Conservation (phyloP, 2,797 vertebrate species). For the Crenuchus spilurus region DNA sequence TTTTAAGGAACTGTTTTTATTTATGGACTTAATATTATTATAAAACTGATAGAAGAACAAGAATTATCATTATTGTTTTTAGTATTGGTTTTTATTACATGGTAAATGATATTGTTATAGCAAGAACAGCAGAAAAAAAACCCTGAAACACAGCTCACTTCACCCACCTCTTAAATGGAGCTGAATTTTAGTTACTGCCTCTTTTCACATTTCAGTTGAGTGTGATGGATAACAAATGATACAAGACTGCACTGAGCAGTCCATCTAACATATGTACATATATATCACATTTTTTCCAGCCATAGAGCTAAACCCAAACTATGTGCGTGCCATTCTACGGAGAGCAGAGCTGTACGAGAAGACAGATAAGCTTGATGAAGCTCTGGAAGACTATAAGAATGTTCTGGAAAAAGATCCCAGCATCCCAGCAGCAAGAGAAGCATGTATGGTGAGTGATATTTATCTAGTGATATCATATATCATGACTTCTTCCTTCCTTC, state of each 20-base stretch:
- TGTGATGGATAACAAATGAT: neutral
- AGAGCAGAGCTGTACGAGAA: slow-evolving; percentile 93
- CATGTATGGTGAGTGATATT: slow-evolving; percentile 83
- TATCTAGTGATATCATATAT: neutral
- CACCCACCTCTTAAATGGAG: no score
- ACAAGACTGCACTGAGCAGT: neutral
- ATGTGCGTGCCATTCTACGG: slow-evolving; percentile 86
- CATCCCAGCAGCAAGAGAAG: slow-evolving; percentile 82
- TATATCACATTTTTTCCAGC: slow-evolving; percentile 69
- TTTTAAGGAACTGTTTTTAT: no score
- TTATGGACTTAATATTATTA: no score
- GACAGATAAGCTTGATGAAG: slow-evolving; percentile 93
- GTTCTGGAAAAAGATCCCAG: slow-evolving; percentile 86
- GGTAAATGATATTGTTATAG: no score
- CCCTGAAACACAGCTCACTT: no score
- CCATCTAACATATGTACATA: neutral
- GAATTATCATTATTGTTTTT: no score
- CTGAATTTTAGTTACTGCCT: no score
- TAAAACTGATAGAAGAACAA: no score
- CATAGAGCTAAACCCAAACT: slow-evolving; percentile 88
- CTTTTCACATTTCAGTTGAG: neutral
- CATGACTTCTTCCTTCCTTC: neutral
- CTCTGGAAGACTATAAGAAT: slow-evolving; percentile 90
- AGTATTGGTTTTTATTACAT: no score
- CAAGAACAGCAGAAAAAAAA: no score